A percentile compares a stretch with the other conserved stretches of the same genome.
These are phyloP conservation scores for Epizoanthus ramosus DNA, from an alignment of 92 coral and sea anemone genomes.

Conservation along the genomic window DNA sequence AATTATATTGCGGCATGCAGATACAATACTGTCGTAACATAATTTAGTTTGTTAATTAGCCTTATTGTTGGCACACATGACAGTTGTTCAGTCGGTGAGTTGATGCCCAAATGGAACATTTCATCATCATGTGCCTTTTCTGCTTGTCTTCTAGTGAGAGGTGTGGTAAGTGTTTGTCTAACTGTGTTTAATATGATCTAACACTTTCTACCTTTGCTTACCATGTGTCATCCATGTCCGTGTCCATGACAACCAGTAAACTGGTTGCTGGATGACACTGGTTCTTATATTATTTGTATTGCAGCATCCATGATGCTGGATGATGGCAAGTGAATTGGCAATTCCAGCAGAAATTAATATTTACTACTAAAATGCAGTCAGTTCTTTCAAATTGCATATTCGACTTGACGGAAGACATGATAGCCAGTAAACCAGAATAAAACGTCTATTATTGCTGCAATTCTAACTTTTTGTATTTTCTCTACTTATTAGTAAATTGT, in stretches of 20 bases:
- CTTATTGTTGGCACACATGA: constrained; percentile 71
- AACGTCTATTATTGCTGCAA: too few relatives aligned
- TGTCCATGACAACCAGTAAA: neutral
- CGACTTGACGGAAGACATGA: too few relatives aligned
- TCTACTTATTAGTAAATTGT: too few relatives aligned
- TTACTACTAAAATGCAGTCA: too few relatives aligned
- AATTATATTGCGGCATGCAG: constrained; percentile 16
- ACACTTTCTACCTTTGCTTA: neutral
- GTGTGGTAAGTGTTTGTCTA: constrained; percentile 59
- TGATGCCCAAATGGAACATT: constrained; percentile 67
- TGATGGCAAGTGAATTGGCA: too few relatives aligned
- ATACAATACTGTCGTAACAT: neutral
- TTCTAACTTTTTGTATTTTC: too few relatives aligned
- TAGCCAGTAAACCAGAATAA: too few relatives aligned
- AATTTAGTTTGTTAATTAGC: constrained; percentile 55
- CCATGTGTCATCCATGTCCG: neutral
- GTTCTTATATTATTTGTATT: too few relatives aligned
- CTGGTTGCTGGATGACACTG: too few relatives aligned
- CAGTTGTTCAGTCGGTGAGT: constrained; percentile 73
- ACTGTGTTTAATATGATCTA: constrained; percentile 5
- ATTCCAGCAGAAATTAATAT: too few relatives aligned
- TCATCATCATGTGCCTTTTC: constrained; percentile 68
- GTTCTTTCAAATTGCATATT: too few relatives aligned
- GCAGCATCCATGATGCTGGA: too few relatives aligned
- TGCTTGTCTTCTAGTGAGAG: constrained; percentile 64